Conservation (phyloP, 2,888 invertebrate species). For the Gymnoscelis rufifasciata region DNA sequence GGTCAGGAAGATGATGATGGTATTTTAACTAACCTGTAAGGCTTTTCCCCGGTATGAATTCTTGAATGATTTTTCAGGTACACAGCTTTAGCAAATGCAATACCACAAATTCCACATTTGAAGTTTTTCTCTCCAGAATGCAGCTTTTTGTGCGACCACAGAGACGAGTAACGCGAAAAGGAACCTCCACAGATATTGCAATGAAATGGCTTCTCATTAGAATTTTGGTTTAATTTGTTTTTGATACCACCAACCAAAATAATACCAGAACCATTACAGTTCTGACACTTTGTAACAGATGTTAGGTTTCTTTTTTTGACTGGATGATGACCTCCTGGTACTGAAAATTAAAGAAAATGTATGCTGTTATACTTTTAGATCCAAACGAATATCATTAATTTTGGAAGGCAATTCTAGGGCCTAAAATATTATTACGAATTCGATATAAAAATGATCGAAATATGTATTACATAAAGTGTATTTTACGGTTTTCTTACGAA, state of each 20-base stretch:
- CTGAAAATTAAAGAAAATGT: constrained; percentile 32
- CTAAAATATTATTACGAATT: too few species aligned
- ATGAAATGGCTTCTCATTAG: constrained; percentile 89
- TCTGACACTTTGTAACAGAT: constrained; percentile 91
- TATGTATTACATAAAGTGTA: too few species aligned
- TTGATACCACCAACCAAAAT: constrained; percentile 86
- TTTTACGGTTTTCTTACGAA: too few species aligned
- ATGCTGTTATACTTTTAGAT: neutral
- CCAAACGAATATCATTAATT: too few species aligned
- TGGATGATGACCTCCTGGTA: constrained; percentile 83
- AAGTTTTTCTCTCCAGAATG: constrained; percentile 91
- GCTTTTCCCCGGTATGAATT: constrained; percentile 88
- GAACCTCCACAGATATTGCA: constrained; percentile 92
- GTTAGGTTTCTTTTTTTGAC: constrained; percentile 90
- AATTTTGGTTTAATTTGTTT: constrained; percentile 78
- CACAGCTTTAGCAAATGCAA: constrained; percentile 94
- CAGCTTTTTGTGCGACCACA: constrained; percentile 93
- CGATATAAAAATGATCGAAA: too few species aligned
- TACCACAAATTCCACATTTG: constrained; percentile 91
- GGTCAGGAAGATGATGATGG: too few species aligned
- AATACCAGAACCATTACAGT: constrained; percentile 92
- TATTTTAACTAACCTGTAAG: constrained; percentile 68
- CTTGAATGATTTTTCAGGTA: constrained; percentile 93
- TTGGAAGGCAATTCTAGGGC: too few species aligned
- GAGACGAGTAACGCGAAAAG: constrained; percentile 90